Evolutionary conservation across 2,888 invertebrate species (phyloP).

Genomic region (Apodemia mormo): DNA sequence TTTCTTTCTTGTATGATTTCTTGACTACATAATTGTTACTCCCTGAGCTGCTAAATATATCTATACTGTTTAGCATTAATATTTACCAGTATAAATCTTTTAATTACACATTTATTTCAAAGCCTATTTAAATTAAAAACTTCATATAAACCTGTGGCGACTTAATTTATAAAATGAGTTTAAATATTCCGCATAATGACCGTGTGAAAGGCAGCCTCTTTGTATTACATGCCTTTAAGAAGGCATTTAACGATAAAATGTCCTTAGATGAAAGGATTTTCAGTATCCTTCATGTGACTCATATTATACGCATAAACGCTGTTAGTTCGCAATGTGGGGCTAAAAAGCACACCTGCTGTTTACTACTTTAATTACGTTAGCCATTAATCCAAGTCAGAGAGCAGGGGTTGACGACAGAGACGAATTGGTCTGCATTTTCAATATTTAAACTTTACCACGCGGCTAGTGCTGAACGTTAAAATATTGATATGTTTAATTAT

Average conservation of each 20-base stretch:
- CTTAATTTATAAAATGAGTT: conserved; percentile 14
- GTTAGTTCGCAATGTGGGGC: conserved; percentile 39
- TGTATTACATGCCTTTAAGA: conserved; percentile 11
- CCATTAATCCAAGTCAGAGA: conserved; percentile 64
- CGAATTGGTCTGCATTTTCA: conserved; percentile 55
- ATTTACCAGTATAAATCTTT: background rate
- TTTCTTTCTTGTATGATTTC: too few relatives aligned
- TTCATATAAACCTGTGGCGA: conserved; percentile 7
- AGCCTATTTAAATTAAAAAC: conserved; percentile 4
- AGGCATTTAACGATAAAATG: conserved; percentile 15
- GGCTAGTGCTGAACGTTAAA: conserved; percentile 8
- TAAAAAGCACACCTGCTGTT: conserved; percentile 62
- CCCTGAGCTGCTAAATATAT: too few relatives aligned
- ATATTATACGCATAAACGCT: conserved; percentile 41
- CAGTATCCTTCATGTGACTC: conserved; percentile 31
- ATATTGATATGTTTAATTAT: background rate
- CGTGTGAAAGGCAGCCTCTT: conserved; percentile 9
- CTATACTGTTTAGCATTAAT: background rate
- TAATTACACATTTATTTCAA: conserved; percentile 8
- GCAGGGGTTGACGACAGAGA: conserved; percentile 65
- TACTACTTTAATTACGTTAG: conserved; percentile 71
- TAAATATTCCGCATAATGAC: conserved; percentile 1
- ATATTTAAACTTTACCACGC: conserved; percentile 38
- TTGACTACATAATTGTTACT: too few relatives aligned
- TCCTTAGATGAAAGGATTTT: conserved; percentile 26